Percentiles rank a stretch among this genome's conserved stretches.
phyloP scores from a whole-genome alignment of 2,113 vertebrate species.

The Scophthalmus maximus region DNA sequence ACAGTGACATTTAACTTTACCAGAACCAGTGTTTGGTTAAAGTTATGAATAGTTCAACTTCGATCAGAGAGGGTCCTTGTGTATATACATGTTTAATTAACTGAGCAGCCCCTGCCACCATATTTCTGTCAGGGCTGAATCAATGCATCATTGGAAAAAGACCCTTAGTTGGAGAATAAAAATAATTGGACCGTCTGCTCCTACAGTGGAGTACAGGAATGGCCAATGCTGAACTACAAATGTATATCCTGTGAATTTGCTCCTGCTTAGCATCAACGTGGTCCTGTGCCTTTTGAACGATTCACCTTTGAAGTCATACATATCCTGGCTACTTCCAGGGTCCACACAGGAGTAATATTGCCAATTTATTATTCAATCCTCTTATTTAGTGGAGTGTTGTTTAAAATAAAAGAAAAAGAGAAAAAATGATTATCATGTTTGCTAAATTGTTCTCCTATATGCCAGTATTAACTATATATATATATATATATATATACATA shows the following conservation, averaged over 20 bases:
- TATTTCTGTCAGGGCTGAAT: neutral
- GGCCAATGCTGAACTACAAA: neutral
- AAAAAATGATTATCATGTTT: too few species aligned
- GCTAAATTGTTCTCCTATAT: neutral
- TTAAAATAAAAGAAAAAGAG: too few species aligned
- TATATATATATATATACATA: neutral
- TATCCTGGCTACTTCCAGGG: neutral
- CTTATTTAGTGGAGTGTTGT: too few species aligned
- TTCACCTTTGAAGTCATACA: neutral
- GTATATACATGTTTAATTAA: neutral
- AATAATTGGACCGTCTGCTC: too few species aligned
- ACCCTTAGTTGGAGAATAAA: too few species aligned
- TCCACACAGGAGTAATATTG: neutral
- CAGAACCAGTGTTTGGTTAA: neutral
- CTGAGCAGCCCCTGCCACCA: neutral
- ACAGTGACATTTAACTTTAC: constrained; percentile 7
- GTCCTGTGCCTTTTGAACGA: constrained; percentile 21
- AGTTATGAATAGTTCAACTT: neutral
- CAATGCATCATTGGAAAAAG: neutral
- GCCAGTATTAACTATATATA: neutral
- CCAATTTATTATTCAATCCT: too few species aligned
- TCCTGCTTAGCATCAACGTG: constrained; percentile 12
- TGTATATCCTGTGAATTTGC: too few species aligned
- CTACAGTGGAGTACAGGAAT: neutral
- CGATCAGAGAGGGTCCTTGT: neutral